Evolutionary conservation across 2,113 vertebrate genomes (phyloP).

Genomic region (Centropus bengalensis): DNA sequence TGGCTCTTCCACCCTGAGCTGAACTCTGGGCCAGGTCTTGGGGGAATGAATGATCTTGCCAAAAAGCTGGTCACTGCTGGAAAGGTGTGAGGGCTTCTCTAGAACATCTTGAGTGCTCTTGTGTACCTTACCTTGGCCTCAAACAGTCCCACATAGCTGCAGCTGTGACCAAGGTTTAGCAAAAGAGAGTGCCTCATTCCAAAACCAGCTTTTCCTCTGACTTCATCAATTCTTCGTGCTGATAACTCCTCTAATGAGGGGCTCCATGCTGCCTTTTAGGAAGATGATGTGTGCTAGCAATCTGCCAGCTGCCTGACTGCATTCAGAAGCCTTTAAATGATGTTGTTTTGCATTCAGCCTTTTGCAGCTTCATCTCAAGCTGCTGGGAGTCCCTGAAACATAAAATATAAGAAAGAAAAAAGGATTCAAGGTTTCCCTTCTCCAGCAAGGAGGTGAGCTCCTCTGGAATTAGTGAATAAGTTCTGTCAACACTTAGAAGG

Average conservation of each 20-base stretch:
- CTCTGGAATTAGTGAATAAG: neutral
- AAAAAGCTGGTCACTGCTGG: neutral
- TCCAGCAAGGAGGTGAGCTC: neutral
- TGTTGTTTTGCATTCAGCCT: neutral
- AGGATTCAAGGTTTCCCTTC: neutral
- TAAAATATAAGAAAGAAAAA: neutral
- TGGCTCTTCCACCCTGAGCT: neutral
- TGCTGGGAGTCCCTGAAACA: neutral
- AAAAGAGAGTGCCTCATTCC: neutral
- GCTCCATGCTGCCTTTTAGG: neutral
- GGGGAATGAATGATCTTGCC: neutral
- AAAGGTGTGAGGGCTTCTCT: neutral
- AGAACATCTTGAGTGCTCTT: rapidly evolving
- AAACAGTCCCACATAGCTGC: neutral
- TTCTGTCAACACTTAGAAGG: neutral
- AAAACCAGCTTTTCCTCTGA: neutral
- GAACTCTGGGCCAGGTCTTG: neutral
- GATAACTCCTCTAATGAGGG: slow-evolving; percentile 8
- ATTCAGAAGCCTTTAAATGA: neutral
- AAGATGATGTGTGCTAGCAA: neutral
- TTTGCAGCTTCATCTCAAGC: neutral
- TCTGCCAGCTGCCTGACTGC: slow-evolving; percentile 7
- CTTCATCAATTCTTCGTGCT: slow-evolving; percentile 6
- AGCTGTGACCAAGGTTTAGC: neutral
- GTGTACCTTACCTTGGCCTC: neutral